These are phyloP conservation scores for Drosophila lowei DNA, from an alignment of 1,140 invertebrate species.

Conservation along the genomic window DNA sequence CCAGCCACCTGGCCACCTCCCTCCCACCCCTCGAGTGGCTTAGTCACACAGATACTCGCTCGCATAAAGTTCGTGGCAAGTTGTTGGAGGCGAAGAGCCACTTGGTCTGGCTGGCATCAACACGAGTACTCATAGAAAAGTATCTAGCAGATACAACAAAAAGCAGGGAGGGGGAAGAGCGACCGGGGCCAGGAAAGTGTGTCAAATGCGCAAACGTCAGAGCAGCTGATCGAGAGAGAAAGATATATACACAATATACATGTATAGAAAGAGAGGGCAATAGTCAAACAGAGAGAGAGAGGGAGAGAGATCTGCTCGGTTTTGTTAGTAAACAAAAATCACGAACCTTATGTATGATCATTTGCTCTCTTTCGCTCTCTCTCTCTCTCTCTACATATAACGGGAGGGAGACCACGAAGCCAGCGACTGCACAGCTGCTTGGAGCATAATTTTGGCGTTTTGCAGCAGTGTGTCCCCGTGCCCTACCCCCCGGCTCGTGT, in stretches of 20 bases:
- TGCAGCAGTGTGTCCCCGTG: conserved; percentile 31
- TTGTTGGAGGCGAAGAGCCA: conserved; percentile 63
- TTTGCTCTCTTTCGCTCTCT: conserved; percentile 1
- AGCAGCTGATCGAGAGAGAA: conserved; percentile 69
- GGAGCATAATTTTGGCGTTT: conserved; percentile 69
- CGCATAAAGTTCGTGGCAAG: conserved; percentile 36
- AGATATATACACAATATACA: conserved; percentile 1
- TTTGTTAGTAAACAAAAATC: conserved; percentile 79
- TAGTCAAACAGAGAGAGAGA: conserved; percentile 2
- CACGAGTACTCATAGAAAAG: conserved; percentile 38
- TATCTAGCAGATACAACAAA: conserved; percentile 39
- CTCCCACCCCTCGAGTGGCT: neutral
- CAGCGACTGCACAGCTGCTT: conserved; percentile 50
- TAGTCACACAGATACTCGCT: conserved; percentile 20
- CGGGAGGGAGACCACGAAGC: conserved; percentile 1
- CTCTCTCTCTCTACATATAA: neutral
- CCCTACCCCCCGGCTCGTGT: conserved; percentile 36
- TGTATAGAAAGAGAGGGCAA: too few species aligned
- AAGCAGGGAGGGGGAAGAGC: neutral
- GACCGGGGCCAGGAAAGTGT: conserved; percentile 54
- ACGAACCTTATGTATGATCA: conserved; percentile 70
- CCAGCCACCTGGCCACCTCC: conserved; percentile 1
- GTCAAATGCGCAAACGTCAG: conserved; percentile 74
- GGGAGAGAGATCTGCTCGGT: conserved; percentile 20
- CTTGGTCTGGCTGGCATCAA: conserved; percentile 62